Percentiles rank a stretch among this genome's conserved stretches.
Conservation (phyloP, 2,113 vertebrate species). For the Microcebus lehilahytsara region DNA sequence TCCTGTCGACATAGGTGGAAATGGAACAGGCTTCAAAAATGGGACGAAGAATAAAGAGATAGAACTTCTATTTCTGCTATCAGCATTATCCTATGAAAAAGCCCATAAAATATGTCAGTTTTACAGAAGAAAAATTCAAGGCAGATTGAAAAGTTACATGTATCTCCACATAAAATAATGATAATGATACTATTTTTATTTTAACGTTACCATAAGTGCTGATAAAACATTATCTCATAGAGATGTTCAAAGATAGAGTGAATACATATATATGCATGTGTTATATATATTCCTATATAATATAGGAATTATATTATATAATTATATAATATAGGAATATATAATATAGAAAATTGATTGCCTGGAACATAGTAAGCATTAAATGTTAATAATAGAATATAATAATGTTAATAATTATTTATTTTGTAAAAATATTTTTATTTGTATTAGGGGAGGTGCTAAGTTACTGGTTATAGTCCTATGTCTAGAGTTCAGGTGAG, state of each 20-base stretch:
- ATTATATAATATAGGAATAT: too few species aligned
- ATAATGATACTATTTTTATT: not conserved
- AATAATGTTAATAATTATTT: not conserved
- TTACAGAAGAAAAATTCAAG: constrained; percentile 5
- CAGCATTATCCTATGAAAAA: not conserved
- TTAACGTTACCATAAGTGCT: not conserved
- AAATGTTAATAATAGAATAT: not conserved
- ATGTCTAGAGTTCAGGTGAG: not conserved
- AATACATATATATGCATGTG: not conserved
- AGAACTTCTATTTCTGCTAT: not conserved
- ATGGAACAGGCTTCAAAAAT: not conserved
- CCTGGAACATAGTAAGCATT: not conserved
- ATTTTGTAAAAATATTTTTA: not conserved
- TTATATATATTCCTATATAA: not conserved
- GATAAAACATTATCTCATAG: not conserved
- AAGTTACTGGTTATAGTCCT: not conserved
- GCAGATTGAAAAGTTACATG: constrained; percentile 18
- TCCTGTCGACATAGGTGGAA: not conserved
- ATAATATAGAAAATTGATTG: not conserved
- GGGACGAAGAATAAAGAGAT: not conserved
- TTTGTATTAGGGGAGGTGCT: not conserved
- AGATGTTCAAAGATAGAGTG: not conserved
- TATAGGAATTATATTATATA: too few species aligned
- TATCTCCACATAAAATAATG: constrained; percentile 44
- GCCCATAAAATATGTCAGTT: not conserved